Percentiles rank a stretch among this genome's conserved stretches.
phyloP scores from a whole-genome alignment of 1,140 invertebrate species.

The Odontomachus brunneus region DNA sequence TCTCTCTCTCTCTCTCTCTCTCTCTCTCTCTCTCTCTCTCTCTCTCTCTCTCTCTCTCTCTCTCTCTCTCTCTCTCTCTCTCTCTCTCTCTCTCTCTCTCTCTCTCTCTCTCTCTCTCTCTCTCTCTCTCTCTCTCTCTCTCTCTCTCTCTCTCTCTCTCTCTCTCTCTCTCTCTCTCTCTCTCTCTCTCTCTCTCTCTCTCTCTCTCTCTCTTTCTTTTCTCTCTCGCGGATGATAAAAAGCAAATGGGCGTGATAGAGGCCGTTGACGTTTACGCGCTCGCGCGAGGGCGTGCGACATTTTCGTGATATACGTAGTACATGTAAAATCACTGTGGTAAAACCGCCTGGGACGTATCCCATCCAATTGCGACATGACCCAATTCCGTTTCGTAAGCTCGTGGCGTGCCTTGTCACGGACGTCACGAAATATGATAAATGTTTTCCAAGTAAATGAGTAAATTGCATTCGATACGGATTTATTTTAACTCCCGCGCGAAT shows the following conservation, averaged over 20 bases:
- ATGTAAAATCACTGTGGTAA: conserved; percentile 57
- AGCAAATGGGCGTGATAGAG: conserved; percentile 42
- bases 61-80: too few relatives aligned
- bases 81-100: too few relatives aligned
- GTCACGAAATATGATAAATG: conserved; percentile 61
- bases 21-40: neutral
- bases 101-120: neutral
- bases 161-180: too few relatives aligned
- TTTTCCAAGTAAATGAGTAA: conserved; percentile 59
- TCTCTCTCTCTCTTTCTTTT: neutral
- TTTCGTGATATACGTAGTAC: conserved; percentile 55
- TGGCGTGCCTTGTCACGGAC: conserved; percentile 57
- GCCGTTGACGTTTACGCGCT: conserved; percentile 31
- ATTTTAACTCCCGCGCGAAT: conserved; percentile 30
- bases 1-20: too few relatives aligned
- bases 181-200: too few relatives aligned
- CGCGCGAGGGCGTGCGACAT: conserved; percentile 24
- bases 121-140: too few relatives aligned
- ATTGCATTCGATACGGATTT: conserved; percentile 53
- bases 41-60: too few relatives aligned
- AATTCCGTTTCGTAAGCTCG: conserved; percentile 56
- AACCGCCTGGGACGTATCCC: conserved; percentile 57
- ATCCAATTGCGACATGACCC: conserved; percentile 58
- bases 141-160: neutral
- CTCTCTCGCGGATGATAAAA: conserved; percentile 40